Percentiles rank a stretch among this genome's conserved stretches.
phyloP scores from a whole-genome alignment of 2,888 invertebrate species.

The Ametastegia equiseti region DNA sequence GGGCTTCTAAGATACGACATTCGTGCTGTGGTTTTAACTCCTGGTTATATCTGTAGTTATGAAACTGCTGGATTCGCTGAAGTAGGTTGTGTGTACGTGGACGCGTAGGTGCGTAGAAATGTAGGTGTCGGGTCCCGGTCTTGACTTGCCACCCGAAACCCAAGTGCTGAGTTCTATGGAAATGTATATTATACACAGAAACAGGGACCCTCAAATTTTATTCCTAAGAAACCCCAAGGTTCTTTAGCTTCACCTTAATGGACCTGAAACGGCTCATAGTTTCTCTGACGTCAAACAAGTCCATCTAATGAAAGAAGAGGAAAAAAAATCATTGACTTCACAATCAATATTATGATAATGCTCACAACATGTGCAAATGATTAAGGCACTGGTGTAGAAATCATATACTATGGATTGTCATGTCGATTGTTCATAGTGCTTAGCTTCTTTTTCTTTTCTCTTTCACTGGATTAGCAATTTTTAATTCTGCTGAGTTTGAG shows the following conservation, averaged over 20 bases:
- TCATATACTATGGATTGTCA: not conserved
- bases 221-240: not conserved
- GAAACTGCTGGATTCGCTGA: slow-evolving; percentile 70
- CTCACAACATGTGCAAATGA: not conserved
- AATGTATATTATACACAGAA: slow-evolving; percentile 30
- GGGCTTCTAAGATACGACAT: slow-evolving; percentile 72
- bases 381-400: not conserved
- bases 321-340: not conserved
- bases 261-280: not conserved
- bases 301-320: not conserved
- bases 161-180: slow-evolving; percentile 34
- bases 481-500: no score
- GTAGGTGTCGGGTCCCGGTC: slow-evolving; percentile 29
- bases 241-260: not conserved
- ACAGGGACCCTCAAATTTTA: slow-evolving; percentile 40
- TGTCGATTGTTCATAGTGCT: no score
- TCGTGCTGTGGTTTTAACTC: slow-evolving; percentile 75
- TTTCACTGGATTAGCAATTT: no score
- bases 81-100: slow-evolving; percentile 49
- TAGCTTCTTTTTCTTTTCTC: no score
- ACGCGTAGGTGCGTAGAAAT: slow-evolving; percentile 31
- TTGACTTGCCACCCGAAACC: slow-evolving; percentile 34
- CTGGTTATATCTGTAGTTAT: slow-evolving; percentile 72
- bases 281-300: not conserved
- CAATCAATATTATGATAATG: not conserved